A percentile compares a stretch with the other conserved stretches of the same genome.
Evolutionary conservation across 2,113 vertebrate genomes (phyloP).

Genomic region (Lampris incognitus): DNA sequence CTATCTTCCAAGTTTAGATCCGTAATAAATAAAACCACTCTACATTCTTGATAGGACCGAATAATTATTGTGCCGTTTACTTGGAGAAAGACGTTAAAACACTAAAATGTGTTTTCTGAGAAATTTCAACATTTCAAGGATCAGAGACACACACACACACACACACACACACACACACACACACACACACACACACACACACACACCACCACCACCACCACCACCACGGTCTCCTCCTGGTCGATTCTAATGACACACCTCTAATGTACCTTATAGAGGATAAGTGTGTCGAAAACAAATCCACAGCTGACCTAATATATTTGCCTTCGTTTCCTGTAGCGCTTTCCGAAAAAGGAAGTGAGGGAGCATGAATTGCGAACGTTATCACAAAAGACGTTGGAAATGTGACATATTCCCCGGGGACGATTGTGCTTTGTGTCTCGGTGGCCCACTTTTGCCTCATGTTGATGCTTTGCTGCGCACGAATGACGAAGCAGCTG

Average conservation of each 20-base stretch:
- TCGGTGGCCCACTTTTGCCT: slow-evolving; percentile 75
- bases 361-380: slow-evolving; percentile 57
- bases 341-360: slow-evolving; percentile 57
- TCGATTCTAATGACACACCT: slow-evolving; percentile 71
- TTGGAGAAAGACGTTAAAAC: slow-evolving; percentile 16
- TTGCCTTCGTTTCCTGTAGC: slow-evolving; percentile 61
- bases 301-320: slow-evolving; percentile 67
- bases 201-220: slow-evolving; percentile 10
- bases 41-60: slow-evolving; percentile 27
- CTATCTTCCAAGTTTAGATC: slow-evolving; percentile 24
- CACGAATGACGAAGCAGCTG: slow-evolving; percentile 61
- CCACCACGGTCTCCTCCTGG: slow-evolving; percentile 40
- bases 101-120: slow-evolving; percentile 22
- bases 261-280: slow-evolving; percentile 65
- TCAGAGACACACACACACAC: slow-evolving; percentile 13
- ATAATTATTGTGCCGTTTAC: slow-evolving; percentile 26
- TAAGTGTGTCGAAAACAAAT: slow-evolving; percentile 57
- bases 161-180: no score
- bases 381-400: slow-evolving; percentile 72
- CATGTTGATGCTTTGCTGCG: slow-evolving; percentile 58
- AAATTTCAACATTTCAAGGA: slow-evolving; percentile 24
- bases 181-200: background rate
- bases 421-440: slow-evolving; percentile 69
- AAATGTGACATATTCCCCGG: slow-evolving; percentile 76
- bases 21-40: slow-evolving; percentile 24